Conservation (phyloP, 64 coral and sea anemone species). For the Stichodactyla mertensii region DNA sequence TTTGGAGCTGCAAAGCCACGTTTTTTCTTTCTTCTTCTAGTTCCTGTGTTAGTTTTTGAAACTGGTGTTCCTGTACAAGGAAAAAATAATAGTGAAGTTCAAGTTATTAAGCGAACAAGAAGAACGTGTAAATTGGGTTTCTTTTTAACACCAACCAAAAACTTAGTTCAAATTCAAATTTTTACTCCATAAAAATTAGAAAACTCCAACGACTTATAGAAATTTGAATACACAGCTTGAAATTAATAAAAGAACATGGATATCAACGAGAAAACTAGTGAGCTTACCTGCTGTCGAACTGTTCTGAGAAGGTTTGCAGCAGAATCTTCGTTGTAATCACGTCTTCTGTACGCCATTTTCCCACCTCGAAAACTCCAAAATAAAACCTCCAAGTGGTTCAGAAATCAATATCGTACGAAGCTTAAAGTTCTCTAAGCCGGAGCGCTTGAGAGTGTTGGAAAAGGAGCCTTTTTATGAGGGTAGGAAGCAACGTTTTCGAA, state of each 20-base stretch:
- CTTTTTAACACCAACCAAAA: not conserved
- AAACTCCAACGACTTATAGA: not conserved
- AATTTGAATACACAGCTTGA: not conserved
- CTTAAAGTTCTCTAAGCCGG: not conserved
- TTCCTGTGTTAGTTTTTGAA: conserved; percentile 77
- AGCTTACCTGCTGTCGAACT: conserved; percentile 79
- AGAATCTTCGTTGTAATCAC: conserved; percentile 67
- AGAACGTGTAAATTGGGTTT: not conserved
- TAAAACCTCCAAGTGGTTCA: not conserved
- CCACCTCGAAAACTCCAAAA: not conserved
- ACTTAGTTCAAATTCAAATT: not conserved
- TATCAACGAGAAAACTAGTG: not conserved
- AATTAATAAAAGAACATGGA: not conserved
- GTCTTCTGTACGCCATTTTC: conserved; percentile 64
- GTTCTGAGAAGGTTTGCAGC: conserved; percentile 70
- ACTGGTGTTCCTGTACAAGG: conserved; percentile 74
- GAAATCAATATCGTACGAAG: not conserved
- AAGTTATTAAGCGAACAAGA: not conserved
- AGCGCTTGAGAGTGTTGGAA: not conserved
- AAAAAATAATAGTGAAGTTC: not conserved
- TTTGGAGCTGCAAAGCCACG: conserved; percentile 85
- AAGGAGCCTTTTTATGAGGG: not conserved
- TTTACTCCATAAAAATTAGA: not conserved
- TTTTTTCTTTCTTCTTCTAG: conserved; percentile 86
- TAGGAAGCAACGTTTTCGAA: not conserved